Conservation (phyloP, 2,113 vertebrate genomes). For the Cinclus mexicanus region DNA sequence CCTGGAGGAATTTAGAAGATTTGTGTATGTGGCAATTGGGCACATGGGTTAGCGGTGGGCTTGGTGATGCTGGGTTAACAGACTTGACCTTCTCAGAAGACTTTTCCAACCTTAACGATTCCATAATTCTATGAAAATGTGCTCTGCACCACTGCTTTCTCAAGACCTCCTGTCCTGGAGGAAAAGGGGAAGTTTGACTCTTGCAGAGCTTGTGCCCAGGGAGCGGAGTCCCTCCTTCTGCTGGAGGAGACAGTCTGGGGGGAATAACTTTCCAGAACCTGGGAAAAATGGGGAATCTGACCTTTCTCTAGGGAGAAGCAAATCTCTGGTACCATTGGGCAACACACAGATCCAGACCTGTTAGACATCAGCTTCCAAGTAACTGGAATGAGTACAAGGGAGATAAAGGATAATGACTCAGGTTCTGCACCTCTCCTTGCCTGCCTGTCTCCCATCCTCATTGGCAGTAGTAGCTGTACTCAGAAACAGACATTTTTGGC, state of each 20-base stretch:
- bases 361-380: not conserved
- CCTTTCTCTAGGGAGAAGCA: not conserved
- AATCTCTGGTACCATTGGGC: not conserved
- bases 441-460: not conserved
- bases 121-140: not conserved
- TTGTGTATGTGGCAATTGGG: not conserved
- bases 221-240: not conserved
- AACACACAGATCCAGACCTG: not conserved
- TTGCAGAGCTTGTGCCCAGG: not conserved
- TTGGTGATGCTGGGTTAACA: not conserved
- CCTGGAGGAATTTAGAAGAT: not conserved
- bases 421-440: not conserved
- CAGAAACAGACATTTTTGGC: conserved; percentile 70
- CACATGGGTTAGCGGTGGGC: not conserved
- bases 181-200: not conserved
- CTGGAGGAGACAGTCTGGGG: not conserved
- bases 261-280: conserved; percentile 53
- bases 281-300: not conserved
- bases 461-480: conserved; percentile 45
- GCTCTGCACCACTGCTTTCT: not conserved
- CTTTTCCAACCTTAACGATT: not conserved
- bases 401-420: not conserved
- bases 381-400: rapidly evolving
- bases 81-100: not conserved
- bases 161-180: not conserved